Base-by-base conservation (phyloP, 2,888 invertebrate genomes). In the Heliconius cydno region DNA sequence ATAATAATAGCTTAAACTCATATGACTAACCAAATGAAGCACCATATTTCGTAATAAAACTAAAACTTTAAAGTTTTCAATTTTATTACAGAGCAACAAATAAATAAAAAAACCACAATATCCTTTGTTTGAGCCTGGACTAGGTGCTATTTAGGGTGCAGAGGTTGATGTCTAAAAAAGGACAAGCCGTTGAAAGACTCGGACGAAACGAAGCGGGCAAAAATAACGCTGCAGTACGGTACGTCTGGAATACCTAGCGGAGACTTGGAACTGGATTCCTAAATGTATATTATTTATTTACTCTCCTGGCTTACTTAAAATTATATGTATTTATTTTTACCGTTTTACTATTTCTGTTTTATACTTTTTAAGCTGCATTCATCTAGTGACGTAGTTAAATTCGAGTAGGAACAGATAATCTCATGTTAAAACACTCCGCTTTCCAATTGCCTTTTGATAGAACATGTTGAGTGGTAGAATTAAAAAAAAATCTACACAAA, bases 81-180 rank as follows among this genome's bases (percentile, higher is more conserved):
- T 38, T 70, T 46, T 70, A 0, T 38, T 52, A 46, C n/a, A 25
- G 28, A 15, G 25, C 25, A 28, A 28, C 28, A 28, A 28, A 28
- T 19, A 46, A 41, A 28, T 46, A 60, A n/a, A 60, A 57, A 72
- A n/a, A 30, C 7, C 5, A 1, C 13, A 30, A 46, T 25, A 25
- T 22, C 15, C 46, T 22, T 73, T 73, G 72, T 34, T 60, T 34
- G 13, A 38, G n/a, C 46, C 52, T 3, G 30, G n/a, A n/a, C 57
- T 73, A 73, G 30, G 57, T 22, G 22, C 41, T 70, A 70, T 73
- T 73, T 30, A 52, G 52, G 57, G 72, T n/a, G 72, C 57, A 60
- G 72, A 73, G 34, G 72, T 73, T 34, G 57, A 60, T 73, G 57
- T 34, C 34, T 57, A 73, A 73, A 72, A 72, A 73, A 73, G 22